Base-by-base conservation (phyloP, 2,888 invertebrate species). In the Thymelicus lineola region DNA sequence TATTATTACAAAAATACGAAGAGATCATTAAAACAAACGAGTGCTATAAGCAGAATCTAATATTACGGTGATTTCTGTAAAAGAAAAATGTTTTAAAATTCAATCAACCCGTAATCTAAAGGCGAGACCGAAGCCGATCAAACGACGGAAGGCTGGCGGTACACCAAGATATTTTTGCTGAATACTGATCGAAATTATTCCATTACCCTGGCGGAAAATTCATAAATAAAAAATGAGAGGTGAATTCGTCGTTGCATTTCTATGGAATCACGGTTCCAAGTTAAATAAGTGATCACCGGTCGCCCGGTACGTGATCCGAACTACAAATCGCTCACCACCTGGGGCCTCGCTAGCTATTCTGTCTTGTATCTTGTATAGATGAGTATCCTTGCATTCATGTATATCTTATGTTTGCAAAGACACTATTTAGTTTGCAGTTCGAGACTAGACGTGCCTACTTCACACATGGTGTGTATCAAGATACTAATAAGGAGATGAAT, bases 251-350 rank as follows among this genome's bases (percentile, higher is more conserved):
- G 82, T 76, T 86, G 87, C 84, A 85, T 86, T 91, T 91, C 89
- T 87, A 85, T 87, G 80, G 86, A 91, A 93, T 93, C 93, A 91
- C 89, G 84, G 85, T 85, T 84, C 82, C 79, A 85, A 89, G 91
- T 89, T 91, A 92, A 92, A 93, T 92, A 93, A 92, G 89, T 90
- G 90, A 93, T 92, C 90, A 91, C 89, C 87, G 88, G 86, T 81
- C 84, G 84, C 71, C 77, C 81, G 75, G 71, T 81, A 91, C 92
- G 93, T 90, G 91, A 87, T 77, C 76, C 76, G 92, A 81, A 85
- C 79, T 74, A 75, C 70, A 79, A 86, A 84, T 82, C 70, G 78
- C 76, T 80, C 78, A 76, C 80, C 84, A 85, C 82, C 86, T 82
- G 84, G 80, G 78, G 76, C 82, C 80, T 80, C 79, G 48, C 58